phyloP scores from a whole-genome alignment of 2,888 invertebrate genomes.

The Seira ritae region DNA sequence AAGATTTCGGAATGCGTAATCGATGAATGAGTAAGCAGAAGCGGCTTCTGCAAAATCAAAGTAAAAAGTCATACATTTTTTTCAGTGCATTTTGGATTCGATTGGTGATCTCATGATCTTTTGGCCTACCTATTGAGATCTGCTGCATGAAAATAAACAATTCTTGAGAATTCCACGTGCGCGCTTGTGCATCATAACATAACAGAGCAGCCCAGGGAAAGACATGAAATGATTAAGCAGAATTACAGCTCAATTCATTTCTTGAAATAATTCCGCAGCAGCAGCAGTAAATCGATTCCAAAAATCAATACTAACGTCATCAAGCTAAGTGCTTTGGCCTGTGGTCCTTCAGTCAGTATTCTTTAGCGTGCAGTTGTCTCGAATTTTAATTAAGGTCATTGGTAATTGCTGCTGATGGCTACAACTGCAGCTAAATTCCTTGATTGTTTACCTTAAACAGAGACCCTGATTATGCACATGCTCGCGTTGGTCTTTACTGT shows the following conservation, averaged over 20 bases:
- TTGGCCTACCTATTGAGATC: neutral
- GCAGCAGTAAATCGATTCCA: too few species aligned
- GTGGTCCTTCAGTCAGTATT: neutral
- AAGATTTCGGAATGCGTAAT: neutral
- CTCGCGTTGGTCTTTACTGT: too few species aligned
- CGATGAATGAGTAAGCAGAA: constrained; percentile 7
- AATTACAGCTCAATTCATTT: neutral
- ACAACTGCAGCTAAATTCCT: neutral
- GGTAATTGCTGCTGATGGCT: neutral
- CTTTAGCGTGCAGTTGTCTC: neutral
- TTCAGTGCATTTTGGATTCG: too few species aligned
- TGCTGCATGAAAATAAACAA: neutral
- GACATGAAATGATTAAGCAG: neutral
- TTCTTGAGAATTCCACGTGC: neutral
- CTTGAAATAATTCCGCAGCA: too few species aligned
- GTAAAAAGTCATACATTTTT: neutral
- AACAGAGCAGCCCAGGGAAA: neutral
- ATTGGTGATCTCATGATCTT: constrained; percentile 1
- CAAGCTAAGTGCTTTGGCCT: neutral
- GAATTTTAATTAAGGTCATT: constrained; percentile 3
- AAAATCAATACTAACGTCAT: neutral
- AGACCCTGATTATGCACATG: neutral
- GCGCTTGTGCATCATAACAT: too few species aligned
- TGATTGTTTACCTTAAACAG: constrained; percentile 7
- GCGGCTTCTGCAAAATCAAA: neutral